Conservation (phyloP, 2,797 vertebrate species). For the Eidolon dupreanum region DNA sequence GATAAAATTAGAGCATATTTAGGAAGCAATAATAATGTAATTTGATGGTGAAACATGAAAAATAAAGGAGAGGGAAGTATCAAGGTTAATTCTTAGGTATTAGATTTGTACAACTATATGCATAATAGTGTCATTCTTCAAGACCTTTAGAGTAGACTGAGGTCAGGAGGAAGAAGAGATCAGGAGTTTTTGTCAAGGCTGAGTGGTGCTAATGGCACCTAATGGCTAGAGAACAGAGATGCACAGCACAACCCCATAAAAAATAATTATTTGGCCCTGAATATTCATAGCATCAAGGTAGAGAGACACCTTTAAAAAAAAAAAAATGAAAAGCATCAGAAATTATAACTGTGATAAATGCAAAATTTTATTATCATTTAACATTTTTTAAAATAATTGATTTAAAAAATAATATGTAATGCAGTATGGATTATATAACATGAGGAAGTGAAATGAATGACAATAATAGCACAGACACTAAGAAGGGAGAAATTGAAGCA, state of each 20-base stretch:
- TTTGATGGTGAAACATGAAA: background rate
- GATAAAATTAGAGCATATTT: background rate
- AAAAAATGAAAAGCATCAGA: background rate
- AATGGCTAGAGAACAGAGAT: too few species aligned
- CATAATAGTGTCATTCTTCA: background rate
- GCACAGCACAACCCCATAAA: background rate
- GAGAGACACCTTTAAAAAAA: background rate
- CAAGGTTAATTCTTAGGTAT: background rate
- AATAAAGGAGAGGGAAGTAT: background rate
- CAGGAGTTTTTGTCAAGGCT: background rate
- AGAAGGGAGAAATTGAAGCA: background rate
- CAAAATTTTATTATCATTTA: background rate
- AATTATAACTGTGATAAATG: background rate
- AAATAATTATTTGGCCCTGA: background rate
- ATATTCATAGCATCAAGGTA: background rate
- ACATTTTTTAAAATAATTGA: background rate
- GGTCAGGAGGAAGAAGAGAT: background rate
- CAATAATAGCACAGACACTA: background rate
- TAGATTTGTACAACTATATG: background rate
- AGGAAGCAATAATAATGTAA: background rate
- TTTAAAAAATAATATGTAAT: background rate
- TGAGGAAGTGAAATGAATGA: background rate
- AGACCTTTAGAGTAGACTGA: background rate
- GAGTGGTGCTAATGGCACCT: background rate
- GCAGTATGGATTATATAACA: background rate